phyloP scores from a whole-genome alignment of 2,113 vertebrate species.

The Struthidea cinerea region DNA sequence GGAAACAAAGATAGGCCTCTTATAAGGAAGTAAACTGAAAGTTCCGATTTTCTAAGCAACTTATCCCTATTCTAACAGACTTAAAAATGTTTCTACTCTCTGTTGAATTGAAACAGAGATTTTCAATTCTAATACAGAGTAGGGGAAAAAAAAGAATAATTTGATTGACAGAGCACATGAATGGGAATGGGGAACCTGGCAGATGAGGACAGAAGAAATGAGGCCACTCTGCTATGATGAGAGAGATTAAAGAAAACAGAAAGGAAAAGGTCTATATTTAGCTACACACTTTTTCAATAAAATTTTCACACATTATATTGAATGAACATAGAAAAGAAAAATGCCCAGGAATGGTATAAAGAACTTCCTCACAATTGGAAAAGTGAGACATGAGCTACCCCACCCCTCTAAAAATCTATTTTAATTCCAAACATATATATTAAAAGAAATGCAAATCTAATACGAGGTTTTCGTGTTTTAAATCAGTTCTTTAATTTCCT shows the following conservation, averaged over 20 bases:
- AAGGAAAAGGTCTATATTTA: background rate
- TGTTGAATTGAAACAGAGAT: background rate
- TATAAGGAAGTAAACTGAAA: background rate
- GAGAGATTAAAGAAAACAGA: background rate
- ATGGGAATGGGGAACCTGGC: background rate
- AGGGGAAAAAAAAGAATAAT: background rate
- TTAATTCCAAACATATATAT: background rate
- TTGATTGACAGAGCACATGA: background rate
- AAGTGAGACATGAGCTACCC: background rate
- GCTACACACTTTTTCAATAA: background rate
- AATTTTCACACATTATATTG: background rate
- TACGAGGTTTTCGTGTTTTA: background rate
- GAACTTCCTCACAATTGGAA: background rate
- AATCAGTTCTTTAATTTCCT: background rate
- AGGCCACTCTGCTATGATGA: background rate
- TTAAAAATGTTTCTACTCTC: background rate
- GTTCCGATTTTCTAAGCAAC: background rate
- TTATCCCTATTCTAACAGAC: background rate
- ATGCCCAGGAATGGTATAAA: background rate
- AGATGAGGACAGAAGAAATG: background rate
- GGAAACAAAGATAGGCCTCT: background rate
- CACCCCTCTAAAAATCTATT: background rate
- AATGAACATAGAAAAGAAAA: background rate
- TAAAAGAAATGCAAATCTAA: background rate
- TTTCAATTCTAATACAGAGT: background rate